Conservation (phyloP, 2,888 invertebrate genomes). For the Pyrocoelia pectoralis region DNA sequence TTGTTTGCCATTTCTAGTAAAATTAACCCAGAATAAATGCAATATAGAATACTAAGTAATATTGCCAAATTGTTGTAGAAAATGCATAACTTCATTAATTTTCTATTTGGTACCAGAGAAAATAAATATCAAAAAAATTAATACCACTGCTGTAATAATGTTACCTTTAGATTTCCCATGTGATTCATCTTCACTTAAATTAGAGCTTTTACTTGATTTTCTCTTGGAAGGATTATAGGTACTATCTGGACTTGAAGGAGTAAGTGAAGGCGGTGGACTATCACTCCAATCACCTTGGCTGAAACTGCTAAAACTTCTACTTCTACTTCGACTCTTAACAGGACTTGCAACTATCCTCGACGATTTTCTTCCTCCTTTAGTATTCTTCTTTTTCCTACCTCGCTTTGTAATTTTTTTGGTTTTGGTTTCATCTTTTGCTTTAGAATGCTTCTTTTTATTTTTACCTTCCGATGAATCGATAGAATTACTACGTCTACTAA, state of each 20-base stretch:
- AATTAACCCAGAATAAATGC: no score
- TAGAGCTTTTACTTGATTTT: conserved; percentile 38
- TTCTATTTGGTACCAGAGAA: no score
- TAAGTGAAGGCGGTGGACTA: conserved; percentile 55
- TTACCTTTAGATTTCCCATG: conserved; percentile 41
- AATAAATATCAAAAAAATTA: no score
- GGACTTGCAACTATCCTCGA: conserved; percentile 43
- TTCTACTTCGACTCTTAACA: conserved; percentile 44
- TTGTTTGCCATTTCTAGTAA: no score
- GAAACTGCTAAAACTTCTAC: conserved; percentile 46
- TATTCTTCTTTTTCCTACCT: conserved; percentile 40
- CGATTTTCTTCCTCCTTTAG: conserved; percentile 42
- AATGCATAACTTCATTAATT: no score
- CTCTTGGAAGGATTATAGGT: conserved; percentile 44
- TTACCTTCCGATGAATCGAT: conserved; percentile 35
- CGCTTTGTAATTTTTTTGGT: conserved; percentile 26
- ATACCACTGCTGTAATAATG: not conserved
- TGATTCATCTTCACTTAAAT: conserved; percentile 43
- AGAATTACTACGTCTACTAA: conserved; percentile 34
- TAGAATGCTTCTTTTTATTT: conserved; percentile 27
- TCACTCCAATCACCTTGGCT: conserved; percentile 46
- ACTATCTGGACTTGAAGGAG: conserved; percentile 54
- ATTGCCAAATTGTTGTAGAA: no score
- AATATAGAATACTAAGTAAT: no score
- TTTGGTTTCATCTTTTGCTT: conserved; percentile 29